Evolutionary conservation across 2,797 vertebrate genomes (phyloP).

Genomic region (Chloroceryle amazona): DNA sequence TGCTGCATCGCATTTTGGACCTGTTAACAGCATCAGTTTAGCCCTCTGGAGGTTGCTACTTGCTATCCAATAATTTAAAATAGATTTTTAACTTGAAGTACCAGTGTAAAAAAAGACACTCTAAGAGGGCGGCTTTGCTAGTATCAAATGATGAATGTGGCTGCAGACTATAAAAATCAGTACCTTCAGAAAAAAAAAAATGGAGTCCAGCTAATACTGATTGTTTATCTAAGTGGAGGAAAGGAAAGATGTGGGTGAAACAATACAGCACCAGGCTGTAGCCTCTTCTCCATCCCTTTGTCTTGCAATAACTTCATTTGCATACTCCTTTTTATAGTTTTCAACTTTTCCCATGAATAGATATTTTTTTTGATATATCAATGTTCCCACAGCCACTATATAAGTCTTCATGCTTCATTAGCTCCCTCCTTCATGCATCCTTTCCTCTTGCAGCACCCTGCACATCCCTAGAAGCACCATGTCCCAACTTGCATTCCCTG

Average conservation of each 20-base stretch:
- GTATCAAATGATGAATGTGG: conserved; percentile 32
- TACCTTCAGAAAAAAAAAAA: background rate
- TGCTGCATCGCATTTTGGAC: conserved; percentile 59
- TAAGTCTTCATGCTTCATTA: background rate
- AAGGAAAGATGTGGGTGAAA: conserved; percentile 4
- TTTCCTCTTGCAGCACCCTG: background rate
- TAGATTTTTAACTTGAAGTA: conserved; percentile 54
- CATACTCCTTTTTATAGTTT: background rate
- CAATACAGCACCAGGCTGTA: background rate
- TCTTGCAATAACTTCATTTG: background rate
- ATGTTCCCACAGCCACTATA: background rate
- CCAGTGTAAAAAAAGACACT: conserved; percentile 34
- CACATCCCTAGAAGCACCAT: background rate
- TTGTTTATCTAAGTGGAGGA: background rate
- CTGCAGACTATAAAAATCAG: conserved; percentile 5
- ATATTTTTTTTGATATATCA: background rate
- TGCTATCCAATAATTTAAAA: conserved; percentile 62
- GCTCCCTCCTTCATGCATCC: background rate
- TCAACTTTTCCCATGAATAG: background rate
- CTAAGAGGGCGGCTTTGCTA: background rate
- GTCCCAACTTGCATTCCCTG: background rate
- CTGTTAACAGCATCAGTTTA: conserved; percentile 60
- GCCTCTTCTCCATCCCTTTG: background rate
- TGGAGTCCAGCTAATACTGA: background rate
- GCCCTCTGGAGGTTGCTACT: conserved; percentile 55